Conservation (phyloP, 1,140 invertebrate genomes). For the Leptopilina clavipes region DNA sequence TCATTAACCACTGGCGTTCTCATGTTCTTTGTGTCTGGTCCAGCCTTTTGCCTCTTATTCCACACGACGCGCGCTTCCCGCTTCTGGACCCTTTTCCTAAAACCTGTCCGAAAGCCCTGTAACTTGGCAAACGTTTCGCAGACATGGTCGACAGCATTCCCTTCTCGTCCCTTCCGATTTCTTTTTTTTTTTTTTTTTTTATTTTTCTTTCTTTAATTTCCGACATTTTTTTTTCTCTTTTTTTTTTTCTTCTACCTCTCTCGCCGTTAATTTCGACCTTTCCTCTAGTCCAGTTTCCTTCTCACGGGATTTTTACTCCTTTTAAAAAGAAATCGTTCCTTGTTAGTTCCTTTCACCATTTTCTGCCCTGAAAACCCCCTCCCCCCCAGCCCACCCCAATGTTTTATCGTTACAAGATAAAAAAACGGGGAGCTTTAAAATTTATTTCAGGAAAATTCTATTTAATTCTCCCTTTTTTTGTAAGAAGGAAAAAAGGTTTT, state of each 20-base stretch:
- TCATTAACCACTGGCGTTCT: slow-evolving; percentile 28
- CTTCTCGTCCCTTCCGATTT: background rate
- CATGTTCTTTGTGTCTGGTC: slow-evolving; percentile 26
- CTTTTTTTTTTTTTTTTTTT: slow-evolving; percentile 23
- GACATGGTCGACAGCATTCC: background rate
- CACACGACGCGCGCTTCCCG: slow-evolving; percentile 21
- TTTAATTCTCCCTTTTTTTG: too few species aligned
- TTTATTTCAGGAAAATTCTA: background rate
- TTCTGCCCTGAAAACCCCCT: background rate
- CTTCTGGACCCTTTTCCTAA: slow-evolving; percentile 22
- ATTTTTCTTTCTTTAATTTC: slow-evolving; percentile 34
- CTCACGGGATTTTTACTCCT: background rate
- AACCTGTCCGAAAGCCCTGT: slow-evolving; percentile 6
- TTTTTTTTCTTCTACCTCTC: slow-evolving; percentile 27
- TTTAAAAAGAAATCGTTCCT: background rate
- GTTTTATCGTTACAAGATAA: background rate
- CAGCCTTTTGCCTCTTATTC: slow-evolving; percentile 21
- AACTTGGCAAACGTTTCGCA: slow-evolving; percentile 12
- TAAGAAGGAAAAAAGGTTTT: too few species aligned
- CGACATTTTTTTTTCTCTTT: slow-evolving; percentile 47
- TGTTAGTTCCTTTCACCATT: slow-evolving; percentile 2
- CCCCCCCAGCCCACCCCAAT: background rate
- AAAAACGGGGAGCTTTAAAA: background rate
- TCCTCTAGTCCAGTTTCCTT: background rate
- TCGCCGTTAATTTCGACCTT: slow-evolving; percentile 1